Conservation (phyloP, 1,140 invertebrate genomes). For the Dendroctonus valens region DNA sequence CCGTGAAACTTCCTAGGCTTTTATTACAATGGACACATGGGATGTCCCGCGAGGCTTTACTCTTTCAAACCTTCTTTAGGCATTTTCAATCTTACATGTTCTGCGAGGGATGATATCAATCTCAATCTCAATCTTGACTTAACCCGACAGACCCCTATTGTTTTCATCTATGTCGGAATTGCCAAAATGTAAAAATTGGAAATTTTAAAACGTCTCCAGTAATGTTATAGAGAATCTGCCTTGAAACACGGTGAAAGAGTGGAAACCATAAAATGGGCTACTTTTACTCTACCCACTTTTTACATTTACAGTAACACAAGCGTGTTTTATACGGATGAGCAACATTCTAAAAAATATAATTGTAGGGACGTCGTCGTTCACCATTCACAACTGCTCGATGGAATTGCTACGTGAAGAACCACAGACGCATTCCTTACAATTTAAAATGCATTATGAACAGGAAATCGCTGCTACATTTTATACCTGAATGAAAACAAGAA, state of each 20-base stretch:
- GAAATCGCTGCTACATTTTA: constrained; percentile 36
- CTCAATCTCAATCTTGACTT: constrained; percentile 25
- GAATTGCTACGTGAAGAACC: constrained; percentile 27
- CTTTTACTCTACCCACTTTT: too few relatives aligned
- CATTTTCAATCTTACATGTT: constrained; percentile 26
- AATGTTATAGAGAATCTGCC: too few relatives aligned
- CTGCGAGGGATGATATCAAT: constrained; percentile 18
- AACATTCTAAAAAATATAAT: constrained; percentile 19
- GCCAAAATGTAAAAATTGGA: too few relatives aligned
- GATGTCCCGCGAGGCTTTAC: constrained; percentile 14
- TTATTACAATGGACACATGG: constrained; percentile 21
- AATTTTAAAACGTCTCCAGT: too few relatives aligned
- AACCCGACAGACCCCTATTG: constrained; percentile 7
- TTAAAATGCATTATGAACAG: constrained; percentile 41
- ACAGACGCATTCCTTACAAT: constrained; percentile 39
- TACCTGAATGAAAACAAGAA: constrained; percentile 39
- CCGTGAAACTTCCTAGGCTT: too few relatives aligned
- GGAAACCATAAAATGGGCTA: too few relatives aligned
- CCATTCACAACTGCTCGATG: constrained; percentile 6
- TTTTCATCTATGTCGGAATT: background rate
- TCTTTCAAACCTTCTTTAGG: constrained; percentile 8
- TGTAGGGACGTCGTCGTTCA: constrained; percentile 10
- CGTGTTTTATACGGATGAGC: constrained; percentile 10
- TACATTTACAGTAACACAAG: too few relatives aligned
- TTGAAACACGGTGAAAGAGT: too few relatives aligned